phyloP scores from a whole-genome alignment of 2,888 invertebrate genomes.

The Maniola hyperantus region DNA sequence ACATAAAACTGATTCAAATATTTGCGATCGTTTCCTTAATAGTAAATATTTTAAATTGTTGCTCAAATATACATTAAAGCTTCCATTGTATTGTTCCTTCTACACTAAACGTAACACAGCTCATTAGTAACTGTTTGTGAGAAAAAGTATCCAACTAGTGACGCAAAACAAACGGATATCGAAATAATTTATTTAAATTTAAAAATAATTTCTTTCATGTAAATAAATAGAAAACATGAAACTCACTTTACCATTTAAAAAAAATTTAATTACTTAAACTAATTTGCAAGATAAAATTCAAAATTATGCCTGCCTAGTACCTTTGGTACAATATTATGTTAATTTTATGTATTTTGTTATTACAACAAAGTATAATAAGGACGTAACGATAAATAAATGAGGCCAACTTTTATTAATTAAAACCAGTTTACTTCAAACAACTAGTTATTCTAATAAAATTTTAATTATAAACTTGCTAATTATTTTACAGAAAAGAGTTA shows the following conservation, averaged over 20 bases:
- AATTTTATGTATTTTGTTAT: neutral
- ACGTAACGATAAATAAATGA: neutral
- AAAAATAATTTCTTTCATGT: no score
- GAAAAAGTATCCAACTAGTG: conserved; percentile 64
- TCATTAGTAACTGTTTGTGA: conserved; percentile 79
- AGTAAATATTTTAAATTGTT: neutral
- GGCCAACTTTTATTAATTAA: neutral
- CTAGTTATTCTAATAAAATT: neutral
- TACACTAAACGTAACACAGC: conserved; percentile 75
- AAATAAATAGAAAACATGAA: no score
- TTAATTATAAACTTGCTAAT: conserved; percentile 1
- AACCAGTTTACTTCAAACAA: conserved; percentile 7
- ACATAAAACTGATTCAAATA: neutral
- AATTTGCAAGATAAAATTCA: neutral
- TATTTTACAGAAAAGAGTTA: conserved; percentile 2
- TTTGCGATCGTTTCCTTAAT: neutral
- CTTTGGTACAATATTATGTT: neutral
- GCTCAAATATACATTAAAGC: conserved; percentile 10
- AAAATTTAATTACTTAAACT: no score
- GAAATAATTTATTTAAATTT: neutral
- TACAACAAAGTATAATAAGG: neutral
- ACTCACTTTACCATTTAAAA: no score
- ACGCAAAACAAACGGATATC: conserved; percentile 34
- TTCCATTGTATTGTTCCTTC: conserved; percentile 41
- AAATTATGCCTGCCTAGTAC: neutral